Evolutionary conservation across 1,140 invertebrate species (phyloP), one percentile per base, ranked within the genome.

Genomic region (Zaprionus africanus): DNA sequence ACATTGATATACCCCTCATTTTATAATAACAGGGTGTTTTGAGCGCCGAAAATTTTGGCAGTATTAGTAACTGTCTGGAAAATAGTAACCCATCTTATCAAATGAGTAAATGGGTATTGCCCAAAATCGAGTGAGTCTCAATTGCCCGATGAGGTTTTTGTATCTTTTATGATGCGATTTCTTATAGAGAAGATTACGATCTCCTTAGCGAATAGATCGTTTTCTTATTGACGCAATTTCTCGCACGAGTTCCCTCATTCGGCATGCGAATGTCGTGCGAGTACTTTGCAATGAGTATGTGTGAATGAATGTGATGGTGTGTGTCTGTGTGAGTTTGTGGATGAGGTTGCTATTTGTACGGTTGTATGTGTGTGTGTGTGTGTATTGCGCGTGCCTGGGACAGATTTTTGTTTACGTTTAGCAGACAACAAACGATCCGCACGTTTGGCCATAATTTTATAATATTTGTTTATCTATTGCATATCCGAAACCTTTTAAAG

Each of bases 401-500:
- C 13, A 57, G 51, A 69, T 43, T 64, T 56, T 64, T 76, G 67
- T 76, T 76, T 76, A 76, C 73, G 19, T 58, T 62, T 69, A 7
- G 17, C 65, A 5, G 34, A 69, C 26, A 24, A 31, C 38, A 70
- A 75, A 75, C 34, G 60, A 76, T 46, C 43, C 49, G 57, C 74
- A 76, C 74, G 74, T 65, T 72, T 72, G 46, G 53, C 62, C 56
- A 76, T 72, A 65, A 72, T 72, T 72, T 72, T 76, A 76, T 72
- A 65, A 72, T 72, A 76, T 72, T 76, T 66, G 62, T 69, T 72
- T 66, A 72, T 66, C 67, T 71, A 63, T 76, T 76, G 60, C 67
- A 64, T 64, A 71, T 76, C 26, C 43, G 38, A 64, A 71, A 19
- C 51, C 53, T 51, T 28, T 53, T 15, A 49, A 63, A 63, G 46